Base-by-base conservation (phyloP, 2,113 vertebrate genomes). In the Orycteropus afer region DNA sequence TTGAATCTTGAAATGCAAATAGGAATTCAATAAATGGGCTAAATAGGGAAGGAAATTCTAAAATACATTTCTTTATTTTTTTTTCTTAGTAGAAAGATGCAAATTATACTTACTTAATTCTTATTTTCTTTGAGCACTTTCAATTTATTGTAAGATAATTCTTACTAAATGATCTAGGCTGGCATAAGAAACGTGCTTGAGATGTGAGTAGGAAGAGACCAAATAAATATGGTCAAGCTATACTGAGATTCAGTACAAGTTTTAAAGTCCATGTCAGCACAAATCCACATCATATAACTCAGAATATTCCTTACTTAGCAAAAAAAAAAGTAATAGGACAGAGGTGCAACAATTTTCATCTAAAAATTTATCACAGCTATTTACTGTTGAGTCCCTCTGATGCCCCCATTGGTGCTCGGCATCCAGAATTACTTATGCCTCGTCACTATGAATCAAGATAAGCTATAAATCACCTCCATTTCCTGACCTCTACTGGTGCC, bases 221-320 rank as follows among this genome's bases (percentile, higher is more conserved):
- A 86, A 84, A 93, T 81, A 37, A 23, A 89, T 78, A 83, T 47
- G 37, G 20, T 73, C 49, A 86, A 76, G 12, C 5, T 40, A 2
- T 29, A 59, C 63, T 71, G 49, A 89, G 91, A 89, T 87, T 76
- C 53, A 53, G 12, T 69, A 59, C 1, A 96, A 79, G 27, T 92
- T 91, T 82, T 86, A 90, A 97, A 77, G 57, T 82, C 81, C 53
- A 49, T 55, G 65, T 96, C 86, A 96, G 79, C 89, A 96, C 65
- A 94, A 94, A 91, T 91, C 14, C n/a, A 67, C 61, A 95, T 84
- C 93, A 57, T 82, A 61, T 96, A 95, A 93, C 76, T 96, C 79
- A 95, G 27, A 94, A 95, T 95, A 96, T 91, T 34, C 86, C 94
- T 97, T 96, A 96, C 57, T 94, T 96, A 86, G 94, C 91, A 95